phyloP scores from a whole-genome alignment of 2,888 invertebrate species.

The Sthenelais limicola region DNA sequence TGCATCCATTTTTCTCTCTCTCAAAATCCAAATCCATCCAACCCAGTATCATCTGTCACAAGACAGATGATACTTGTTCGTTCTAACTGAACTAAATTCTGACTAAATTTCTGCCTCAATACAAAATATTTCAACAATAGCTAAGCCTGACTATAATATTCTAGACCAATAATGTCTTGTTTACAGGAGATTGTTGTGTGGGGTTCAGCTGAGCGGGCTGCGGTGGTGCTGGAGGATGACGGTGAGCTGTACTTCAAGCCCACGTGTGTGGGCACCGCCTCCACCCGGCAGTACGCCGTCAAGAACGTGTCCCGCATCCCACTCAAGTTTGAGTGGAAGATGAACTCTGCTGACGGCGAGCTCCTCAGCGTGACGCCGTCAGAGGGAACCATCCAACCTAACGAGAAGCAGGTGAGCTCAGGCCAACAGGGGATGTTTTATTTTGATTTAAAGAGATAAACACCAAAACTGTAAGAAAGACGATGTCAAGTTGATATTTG shows the following conservation, averaged over 20 bases:
- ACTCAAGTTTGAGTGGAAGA: constrained; percentile 67
- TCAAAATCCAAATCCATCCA: no score
- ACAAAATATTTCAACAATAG: no score
- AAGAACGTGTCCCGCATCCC: constrained; percentile 69
- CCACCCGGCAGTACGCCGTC: constrained; percentile 63
- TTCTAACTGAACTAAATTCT: neutral
- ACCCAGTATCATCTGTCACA: no score
- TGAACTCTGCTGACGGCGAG: constrained; percentile 59
- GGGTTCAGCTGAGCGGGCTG: constrained; percentile 67
- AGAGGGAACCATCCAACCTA: constrained; percentile 66
- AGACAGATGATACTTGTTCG: neutral
- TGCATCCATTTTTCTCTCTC: no score
- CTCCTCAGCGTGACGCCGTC: constrained; percentile 66
- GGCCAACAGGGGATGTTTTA: constrained; percentile 57
- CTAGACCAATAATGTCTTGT: neutral
- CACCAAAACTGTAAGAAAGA: no score
- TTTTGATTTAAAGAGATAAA: no score
- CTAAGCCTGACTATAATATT: neutral
- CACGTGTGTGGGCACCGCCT: constrained; percentile 68
- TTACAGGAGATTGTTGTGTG: constrained; percentile 52
- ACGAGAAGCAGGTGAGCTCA: constrained; percentile 65
- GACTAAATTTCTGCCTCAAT: neutral
- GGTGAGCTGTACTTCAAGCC: constrained; percentile 70
- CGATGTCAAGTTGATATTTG: no score
- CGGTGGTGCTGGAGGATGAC: constrained; percentile 64